Conservation (phyloP, 1,140 invertebrate species). For the Holcopasites calliopsidis region DNA sequence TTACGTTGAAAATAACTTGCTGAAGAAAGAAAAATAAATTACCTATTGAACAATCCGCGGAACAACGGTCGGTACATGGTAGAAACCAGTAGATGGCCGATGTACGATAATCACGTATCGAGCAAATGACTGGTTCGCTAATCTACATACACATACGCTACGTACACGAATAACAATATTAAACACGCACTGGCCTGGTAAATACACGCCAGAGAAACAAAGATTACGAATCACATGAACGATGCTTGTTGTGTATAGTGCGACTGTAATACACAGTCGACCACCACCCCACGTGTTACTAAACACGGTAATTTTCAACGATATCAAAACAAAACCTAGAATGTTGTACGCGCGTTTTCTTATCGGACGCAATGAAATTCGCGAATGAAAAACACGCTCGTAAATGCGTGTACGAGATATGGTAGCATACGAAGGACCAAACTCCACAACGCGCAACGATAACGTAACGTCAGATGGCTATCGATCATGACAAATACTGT, state of each 20-base stretch:
- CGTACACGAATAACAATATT: conserved; percentile 1
- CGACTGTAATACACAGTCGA: not conserved
- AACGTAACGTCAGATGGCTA: not conserved
- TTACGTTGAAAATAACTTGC: not conserved
- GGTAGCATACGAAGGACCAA: not conserved
- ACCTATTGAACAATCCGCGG: not conserved
- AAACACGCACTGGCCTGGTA: not conserved
- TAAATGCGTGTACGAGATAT: not conserved
- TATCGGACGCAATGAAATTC: not conserved
- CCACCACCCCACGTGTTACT: not conserved
- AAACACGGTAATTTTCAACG: not conserved
- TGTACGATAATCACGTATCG: conserved; percentile 25
- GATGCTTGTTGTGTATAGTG: not conserved
- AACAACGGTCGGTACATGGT: conserved; percentile 3
- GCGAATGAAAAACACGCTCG: not conserved
- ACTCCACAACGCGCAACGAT: not conserved
- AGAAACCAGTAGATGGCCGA: not conserved
- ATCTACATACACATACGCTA: conserved; percentile 4
- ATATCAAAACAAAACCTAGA: not conserved
- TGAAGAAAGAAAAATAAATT: not conserved
- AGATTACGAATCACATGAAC: not conserved
- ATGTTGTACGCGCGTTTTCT: not conserved
- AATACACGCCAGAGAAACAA: not conserved
- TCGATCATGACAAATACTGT: conserved; percentile 7
- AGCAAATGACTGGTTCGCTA: not conserved